Evolutionary conservation across 92 coral and sea anemone genomes (phyloP).

Genomic region (Zoanthus sociatus): DNA sequence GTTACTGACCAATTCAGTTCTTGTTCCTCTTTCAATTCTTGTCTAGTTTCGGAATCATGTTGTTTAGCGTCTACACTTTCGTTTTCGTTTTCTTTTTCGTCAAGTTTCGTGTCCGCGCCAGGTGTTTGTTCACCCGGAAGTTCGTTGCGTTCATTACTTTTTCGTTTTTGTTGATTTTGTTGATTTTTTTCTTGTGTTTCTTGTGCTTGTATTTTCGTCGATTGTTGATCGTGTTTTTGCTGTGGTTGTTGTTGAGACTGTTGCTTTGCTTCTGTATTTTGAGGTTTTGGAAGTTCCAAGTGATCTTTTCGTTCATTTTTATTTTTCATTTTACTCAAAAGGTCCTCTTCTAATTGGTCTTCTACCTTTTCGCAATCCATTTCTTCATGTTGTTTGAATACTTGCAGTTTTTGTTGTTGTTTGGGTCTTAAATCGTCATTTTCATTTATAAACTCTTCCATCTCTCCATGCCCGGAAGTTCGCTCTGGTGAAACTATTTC

Average conservation of each 20-base stretch:
- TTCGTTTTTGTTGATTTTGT: not conserved
- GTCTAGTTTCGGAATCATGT: not conserved
- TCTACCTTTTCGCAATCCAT: not conserved
- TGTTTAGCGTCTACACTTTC: not conserved
- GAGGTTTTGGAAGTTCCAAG: not conserved
- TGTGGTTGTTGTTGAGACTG: not conserved
- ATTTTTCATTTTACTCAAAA: not conserved
- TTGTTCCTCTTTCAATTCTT: not conserved
- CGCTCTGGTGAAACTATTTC: not conserved
- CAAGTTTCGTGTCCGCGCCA: not conserved
- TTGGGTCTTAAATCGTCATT: not conserved
- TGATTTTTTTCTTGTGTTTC: not conserved
- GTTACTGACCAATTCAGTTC: not conserved
- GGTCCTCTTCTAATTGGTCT: not conserved
- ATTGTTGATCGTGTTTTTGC: not conserved
- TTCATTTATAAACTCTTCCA: constrained; percentile 3
- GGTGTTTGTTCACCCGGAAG: not conserved
- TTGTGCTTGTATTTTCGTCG: not conserved
- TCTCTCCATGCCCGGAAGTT: not conserved
- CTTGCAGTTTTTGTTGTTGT: not conserved
- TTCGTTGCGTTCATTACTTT: not conserved
- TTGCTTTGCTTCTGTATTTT: not conserved
- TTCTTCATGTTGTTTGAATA: not conserved
- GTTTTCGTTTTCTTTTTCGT: not conserved
- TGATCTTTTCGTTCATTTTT: not conserved